phyloP scores from a whole-genome alignment of 2,797 vertebrate genomes.

The Remorina albescens region DNA sequence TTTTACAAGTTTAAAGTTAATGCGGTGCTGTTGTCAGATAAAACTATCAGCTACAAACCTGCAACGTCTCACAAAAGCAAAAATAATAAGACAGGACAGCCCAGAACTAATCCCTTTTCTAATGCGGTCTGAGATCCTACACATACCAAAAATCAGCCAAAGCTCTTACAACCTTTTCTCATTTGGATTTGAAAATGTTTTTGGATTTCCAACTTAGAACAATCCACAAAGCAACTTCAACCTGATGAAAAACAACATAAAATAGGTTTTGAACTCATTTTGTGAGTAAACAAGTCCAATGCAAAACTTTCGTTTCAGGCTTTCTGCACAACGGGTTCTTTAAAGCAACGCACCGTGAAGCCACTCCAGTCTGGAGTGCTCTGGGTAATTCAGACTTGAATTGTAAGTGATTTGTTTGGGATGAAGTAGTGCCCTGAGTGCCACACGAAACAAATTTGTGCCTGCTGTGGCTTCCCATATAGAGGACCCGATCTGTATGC shows the following conservation, averaged over 20 bases:
- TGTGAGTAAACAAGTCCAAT: neutral
- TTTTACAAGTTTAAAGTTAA: conserved; percentile 7
- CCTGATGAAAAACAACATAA: neutral
- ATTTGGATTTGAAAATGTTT: neutral
- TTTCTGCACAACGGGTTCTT: neutral
- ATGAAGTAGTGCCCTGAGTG: neutral
- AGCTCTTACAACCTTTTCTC: neutral
- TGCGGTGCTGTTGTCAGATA: neutral
- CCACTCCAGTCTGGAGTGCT: neutral
- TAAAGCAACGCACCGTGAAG: neutral
- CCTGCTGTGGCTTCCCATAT: neutral
- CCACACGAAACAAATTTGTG: neutral
- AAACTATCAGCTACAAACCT: neutral
- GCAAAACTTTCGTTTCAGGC: neutral
- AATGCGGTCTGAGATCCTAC: conserved; percentile 1
- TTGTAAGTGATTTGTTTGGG: conserved; percentile 9
- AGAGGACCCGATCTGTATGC: neutral
- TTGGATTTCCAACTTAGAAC: neutral
- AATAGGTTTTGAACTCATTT: neutral
- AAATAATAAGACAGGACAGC: conserved; percentile 2
- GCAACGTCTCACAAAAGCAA: neutral
- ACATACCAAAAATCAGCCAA: conserved; percentile 14
- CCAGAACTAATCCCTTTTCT: conserved; percentile 20
- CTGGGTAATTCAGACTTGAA: neutral
- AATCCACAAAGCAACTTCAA: neutral